A percentile compares a stretch with the other conserved stretches of the same genome.
phyloP scores from a whole-genome alignment of 2,888 invertebrate species.

The Thera britannica region DNA sequence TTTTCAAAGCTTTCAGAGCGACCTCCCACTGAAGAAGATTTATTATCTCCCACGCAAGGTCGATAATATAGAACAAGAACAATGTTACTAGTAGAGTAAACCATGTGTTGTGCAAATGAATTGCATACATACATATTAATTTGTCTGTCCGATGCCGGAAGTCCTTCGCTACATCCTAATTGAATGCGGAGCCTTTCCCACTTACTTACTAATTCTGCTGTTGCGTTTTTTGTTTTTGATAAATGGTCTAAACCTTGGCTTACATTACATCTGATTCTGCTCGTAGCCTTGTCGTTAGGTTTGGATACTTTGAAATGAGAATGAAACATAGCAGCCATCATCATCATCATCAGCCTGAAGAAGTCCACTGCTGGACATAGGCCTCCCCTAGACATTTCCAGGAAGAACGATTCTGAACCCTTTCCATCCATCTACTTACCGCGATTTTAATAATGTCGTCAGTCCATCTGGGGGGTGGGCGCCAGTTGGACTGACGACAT shows the following conservation, averaged over 20 bases:
- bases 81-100: slow-evolving; percentile 31
- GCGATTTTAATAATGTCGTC: too few relatives aligned
- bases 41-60: slow-evolving; percentile 38
- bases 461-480: too few relatives aligned
- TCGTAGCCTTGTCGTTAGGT: neutral
- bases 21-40: slow-evolving; percentile 39
- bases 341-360: too few relatives aligned
- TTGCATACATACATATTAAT: slow-evolving; percentile 46
- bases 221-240: slow-evolving; percentile 40
- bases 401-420: too few relatives aligned
- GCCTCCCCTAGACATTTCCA: too few relatives aligned
- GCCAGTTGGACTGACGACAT: too few relatives aligned
- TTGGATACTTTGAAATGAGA: neutral
- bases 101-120: slow-evolving; percentile 40
- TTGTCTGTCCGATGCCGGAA: slow-evolving; percentile 53
- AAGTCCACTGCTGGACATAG: too few relatives aligned
- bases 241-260: slow-evolving; percentile 47
- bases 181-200: slow-evolving; percentile 43
- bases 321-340: neutral
- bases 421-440: too few relatives aligned
- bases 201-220: slow-evolving; percentile 39
- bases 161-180: slow-evolving; percentile 63
- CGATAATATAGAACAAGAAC: slow-evolving; percentile 34
- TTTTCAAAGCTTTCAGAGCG: slow-evolving; percentile 34
- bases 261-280: slow-evolving; percentile 1